Conservation (phyloP, 2,888 invertebrate species). For the Plagiodera versicolora region DNA sequence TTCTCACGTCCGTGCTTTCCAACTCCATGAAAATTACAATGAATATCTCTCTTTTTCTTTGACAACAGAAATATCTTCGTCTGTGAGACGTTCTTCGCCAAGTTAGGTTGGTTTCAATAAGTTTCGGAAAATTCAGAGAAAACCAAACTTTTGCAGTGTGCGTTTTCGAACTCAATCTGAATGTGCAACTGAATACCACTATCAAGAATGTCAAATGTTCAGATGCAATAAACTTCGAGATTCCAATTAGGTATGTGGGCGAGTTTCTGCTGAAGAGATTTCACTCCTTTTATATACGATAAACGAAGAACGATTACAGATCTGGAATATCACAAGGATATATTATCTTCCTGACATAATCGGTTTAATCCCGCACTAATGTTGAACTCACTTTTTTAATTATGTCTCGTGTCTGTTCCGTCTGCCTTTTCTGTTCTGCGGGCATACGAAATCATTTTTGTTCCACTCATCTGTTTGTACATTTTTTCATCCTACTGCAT, state of each 20-base stretch:
- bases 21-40: not conserved
- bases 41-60: not conserved
- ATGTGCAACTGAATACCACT: slow-evolving; percentile 21
- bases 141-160: not conserved
- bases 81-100: no score
- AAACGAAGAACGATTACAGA: slow-evolving; percentile 35
- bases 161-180: not conserved
- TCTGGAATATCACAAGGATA: no score
- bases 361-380: slow-evolving; percentile 17
- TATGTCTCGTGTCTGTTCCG: not conserved
- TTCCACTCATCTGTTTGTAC: not conserved
- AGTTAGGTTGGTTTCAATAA: not conserved
- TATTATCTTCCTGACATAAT: slow-evolving; percentile 26
- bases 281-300: slow-evolving; percentile 34
- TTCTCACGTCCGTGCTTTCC: not conserved
- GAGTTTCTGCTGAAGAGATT: slow-evolving; percentile 39
- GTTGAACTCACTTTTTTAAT: slow-evolving; percentile 10
- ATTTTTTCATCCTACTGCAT: not conserved
- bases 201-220: slow-evolving; percentile 32
- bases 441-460: not conserved
- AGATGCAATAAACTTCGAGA: slow-evolving; percentile 38
- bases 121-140: not conserved
- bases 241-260: slow-evolving; percentile 37
- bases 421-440: not conserved
- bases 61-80: not conserved